Base-by-base conservation (phyloP, 1,140 invertebrate species). In the Platyura marginata region DNA sequence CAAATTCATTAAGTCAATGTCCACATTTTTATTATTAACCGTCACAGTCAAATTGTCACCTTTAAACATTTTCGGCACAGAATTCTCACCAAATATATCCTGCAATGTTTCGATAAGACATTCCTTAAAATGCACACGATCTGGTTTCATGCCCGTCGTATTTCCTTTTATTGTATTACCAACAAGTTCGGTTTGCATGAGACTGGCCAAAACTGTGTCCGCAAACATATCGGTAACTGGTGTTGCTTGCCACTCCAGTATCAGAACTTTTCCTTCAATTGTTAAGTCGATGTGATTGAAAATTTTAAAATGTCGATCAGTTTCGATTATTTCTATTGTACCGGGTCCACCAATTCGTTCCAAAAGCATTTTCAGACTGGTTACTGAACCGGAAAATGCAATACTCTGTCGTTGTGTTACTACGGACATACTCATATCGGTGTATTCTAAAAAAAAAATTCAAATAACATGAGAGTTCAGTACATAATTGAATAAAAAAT, bases 191-290 rank as follows among this genome's bases (percentile, higher is more conserved):
- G 82, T 81, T 60, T 83, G 77, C 46, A 90, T 66, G 23, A 89
- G 67, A 34, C 75, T 86, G 9, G 86, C 81, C 23, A 97, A 66
- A 11, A 95, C 80, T 16, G 92, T 81, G 68, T 98, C 94, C 2
- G 94, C 91, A 64, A 88, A 97, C 88, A 98, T 97, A 61, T 98
- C 94, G 55, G 90, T 87, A 16, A 95, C 80, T 10, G 93, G 92
- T 56, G 84, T 90, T 15, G 91, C 87, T 15, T 79, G 66, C 95
- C 95, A 98, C 71, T 89, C 90, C 39, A 96, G 68, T 0, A 82
- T 77, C 3, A 91, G 77, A 44, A 87, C 76, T 56, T 81, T 81
- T 19, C 77, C 75, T 47, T 94, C 87, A n/a, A 91, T 66, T 0
- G 73, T 77, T 3, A 96, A 68, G 46, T 85, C 85, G 20, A 96